Conservation (phyloP, 2,797 vertebrate genomes). For the Gobionotothen gibberifrons region DNA sequence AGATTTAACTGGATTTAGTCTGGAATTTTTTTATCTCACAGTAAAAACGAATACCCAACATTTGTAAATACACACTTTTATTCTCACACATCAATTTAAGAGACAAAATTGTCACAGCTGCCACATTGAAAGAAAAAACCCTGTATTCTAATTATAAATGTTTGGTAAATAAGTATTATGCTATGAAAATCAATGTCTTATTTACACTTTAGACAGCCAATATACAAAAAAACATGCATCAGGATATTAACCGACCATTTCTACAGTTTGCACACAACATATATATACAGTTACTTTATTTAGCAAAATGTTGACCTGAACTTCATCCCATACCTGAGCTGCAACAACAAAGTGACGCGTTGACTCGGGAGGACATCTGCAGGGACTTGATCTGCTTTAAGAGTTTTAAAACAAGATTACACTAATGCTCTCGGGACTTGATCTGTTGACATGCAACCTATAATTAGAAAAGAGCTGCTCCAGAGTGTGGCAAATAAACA, state of each 20-base stretch:
- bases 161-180: background rate
- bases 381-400: conserved; percentile 73
- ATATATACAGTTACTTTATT: background rate
- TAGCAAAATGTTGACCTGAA: conserved; percentile 14
- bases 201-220: conserved; percentile 49
- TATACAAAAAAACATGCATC: conserved; percentile 34
- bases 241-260: conserved; percentile 1
- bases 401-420: conserved; percentile 79
- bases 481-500: conserved; percentile 63
- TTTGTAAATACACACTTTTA: conserved; percentile 69
- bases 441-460: conserved; percentile 67
- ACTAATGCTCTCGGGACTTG: conserved; percentile 66
- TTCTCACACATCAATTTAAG: conserved; percentile 61
- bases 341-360: conserved; percentile 27
- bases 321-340: conserved; percentile 16
- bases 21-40: background rate
- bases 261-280: conserved; percentile 24
- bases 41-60: background rate
- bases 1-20: background rate
- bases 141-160: conserved; percentile 38
- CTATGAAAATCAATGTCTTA: conserved; percentile 40
- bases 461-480: conserved; percentile 66
- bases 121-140: conserved; percentile 66
- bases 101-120: conserved; percentile 76
- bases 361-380: conserved; percentile 69